Evolutionary conservation across 1,140 invertebrate species (phyloP).

Genomic region (Papilio xuthus): DNA sequence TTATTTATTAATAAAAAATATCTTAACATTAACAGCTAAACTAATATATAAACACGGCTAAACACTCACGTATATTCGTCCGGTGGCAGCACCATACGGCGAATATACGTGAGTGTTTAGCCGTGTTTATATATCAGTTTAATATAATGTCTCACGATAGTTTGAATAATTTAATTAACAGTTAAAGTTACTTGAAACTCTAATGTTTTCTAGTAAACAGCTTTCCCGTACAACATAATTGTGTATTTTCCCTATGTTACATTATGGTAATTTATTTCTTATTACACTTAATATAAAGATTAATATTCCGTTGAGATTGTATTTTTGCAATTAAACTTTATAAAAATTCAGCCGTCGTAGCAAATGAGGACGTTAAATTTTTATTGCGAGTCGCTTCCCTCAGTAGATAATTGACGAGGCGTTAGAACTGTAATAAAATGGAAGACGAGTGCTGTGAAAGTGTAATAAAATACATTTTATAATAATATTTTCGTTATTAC

Average conservation of each 20-base stretch:
- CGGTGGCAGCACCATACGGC: too few relatives aligned
- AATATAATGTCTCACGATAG: too few relatives aligned
- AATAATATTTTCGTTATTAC: constrained; percentile 27
- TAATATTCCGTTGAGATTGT: neutral
- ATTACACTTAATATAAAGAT: neutral
- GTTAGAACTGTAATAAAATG: constrained; percentile 37
- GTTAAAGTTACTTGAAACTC: neutral
- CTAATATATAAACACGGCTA: too few relatives aligned
- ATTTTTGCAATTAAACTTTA: constrained; percentile 15
- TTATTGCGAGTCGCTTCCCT: constrained; percentile 24
- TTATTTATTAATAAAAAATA: neutral
- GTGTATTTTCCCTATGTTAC: neutral
- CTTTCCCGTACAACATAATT: neutral
- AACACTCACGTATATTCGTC: too few relatives aligned
- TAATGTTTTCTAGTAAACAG: neutral
- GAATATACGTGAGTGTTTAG: too few relatives aligned
- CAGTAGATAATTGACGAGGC: constrained; percentile 31
- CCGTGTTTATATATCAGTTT: too few relatives aligned
- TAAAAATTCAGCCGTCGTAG: constrained; percentile 16
- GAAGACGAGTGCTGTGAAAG: constrained; percentile 25
- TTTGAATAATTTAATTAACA: too few relatives aligned
- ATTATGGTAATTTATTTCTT: constrained; percentile 3
- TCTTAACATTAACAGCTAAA: neutral
- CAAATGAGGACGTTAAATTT: constrained; percentile 32
- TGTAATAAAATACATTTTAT: constrained; percentile 32